Evolutionary conservation across 2,888 invertebrate genomes (phyloP).

Genomic region (Tiliacea aurago): DNA sequence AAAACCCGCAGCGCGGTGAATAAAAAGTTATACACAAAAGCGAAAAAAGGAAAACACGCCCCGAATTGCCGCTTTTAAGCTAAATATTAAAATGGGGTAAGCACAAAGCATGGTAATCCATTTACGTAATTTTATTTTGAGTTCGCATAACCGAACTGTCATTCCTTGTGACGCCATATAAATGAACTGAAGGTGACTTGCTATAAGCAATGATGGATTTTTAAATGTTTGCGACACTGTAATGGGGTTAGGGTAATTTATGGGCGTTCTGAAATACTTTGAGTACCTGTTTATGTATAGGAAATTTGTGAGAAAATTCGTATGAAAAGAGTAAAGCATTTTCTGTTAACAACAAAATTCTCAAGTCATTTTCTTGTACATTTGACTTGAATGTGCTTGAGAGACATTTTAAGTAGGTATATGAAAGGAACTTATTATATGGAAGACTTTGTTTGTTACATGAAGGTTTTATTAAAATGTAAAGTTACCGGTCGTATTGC

Average conservation of each 20-base stretch:
- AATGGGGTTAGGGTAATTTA: constrained; percentile 81
- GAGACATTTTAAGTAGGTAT: constrained; percentile 22
- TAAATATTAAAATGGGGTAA: constrained; percentile 66
- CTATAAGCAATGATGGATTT: constrained; percentile 84
- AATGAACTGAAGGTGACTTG: constrained; percentile 87
- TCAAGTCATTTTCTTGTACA: constrained; percentile 52
- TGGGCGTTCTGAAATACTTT: constrained; percentile 67
- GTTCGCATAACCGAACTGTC: constrained; percentile 85
- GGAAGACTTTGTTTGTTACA: constrained; percentile 2
- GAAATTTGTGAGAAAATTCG: constrained; percentile 56
- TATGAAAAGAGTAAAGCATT: constrained; percentile 52
- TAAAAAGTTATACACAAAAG: constrained; percentile 47
- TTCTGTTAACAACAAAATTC: constrained; percentile 44
- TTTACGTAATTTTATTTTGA: constrained; percentile 85
- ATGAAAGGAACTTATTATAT: constrained; percentile 20
- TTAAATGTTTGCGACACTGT: constrained; percentile 85
- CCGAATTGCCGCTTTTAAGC: constrained; percentile 62
- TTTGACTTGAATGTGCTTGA: constrained; percentile 49
- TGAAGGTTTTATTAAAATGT: background rate
- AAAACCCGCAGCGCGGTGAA: constrained; percentile 26
- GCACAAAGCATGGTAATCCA: constrained; percentile 75
- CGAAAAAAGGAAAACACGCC: constrained; percentile 47
- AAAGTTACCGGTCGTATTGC: background rate
- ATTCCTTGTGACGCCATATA: constrained; percentile 83
- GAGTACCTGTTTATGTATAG: constrained; percentile 62